Conservation (phyloP, 2,888 invertebrate species). For the Cephus rjabovi region DNA sequence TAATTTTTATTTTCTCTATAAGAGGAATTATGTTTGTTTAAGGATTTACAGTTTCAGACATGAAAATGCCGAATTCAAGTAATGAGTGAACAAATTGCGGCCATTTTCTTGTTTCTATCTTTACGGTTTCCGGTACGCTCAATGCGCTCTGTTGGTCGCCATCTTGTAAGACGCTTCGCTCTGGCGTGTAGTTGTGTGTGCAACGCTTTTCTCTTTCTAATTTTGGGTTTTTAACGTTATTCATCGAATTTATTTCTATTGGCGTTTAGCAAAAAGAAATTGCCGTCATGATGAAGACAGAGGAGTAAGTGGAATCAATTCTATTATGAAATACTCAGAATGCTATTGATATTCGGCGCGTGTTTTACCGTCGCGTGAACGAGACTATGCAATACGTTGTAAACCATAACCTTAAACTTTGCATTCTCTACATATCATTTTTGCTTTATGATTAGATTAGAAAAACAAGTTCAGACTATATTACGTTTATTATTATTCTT, state of each 20-base stretch:
- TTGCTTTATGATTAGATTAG: not conserved
- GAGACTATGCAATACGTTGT: not conserved
- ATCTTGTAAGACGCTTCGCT: conserved; percentile 53
- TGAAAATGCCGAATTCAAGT: not conserved
- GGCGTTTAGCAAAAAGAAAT: conserved; percentile 11
- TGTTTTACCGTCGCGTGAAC: not conserved
- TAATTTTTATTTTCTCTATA: not conserved
- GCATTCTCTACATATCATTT: not conserved
- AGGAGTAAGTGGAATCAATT: conserved; percentile 45
- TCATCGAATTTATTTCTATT: conserved; percentile 12
- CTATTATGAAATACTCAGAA: not conserved
- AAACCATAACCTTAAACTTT: not conserved
- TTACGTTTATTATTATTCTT: not conserved
- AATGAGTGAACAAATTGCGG: not conserved
- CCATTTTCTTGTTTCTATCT: not conserved
- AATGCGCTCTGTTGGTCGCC: conserved; percentile 34
- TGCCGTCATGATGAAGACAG: conserved; percentile 41
- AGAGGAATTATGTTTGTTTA: not conserved
- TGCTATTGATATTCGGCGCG: not conserved
- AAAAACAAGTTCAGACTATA: not conserved
- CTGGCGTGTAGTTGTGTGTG: conserved; percentile 35
- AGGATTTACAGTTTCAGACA: not conserved
- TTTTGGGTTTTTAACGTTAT: conserved; percentile 21
- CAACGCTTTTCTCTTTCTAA: conserved; percentile 31
- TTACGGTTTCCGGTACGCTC: conserved; percentile 32